Conservation (phyloP, 2,797 vertebrate species). For the Chiroxiphia lanceolata region DNA sequence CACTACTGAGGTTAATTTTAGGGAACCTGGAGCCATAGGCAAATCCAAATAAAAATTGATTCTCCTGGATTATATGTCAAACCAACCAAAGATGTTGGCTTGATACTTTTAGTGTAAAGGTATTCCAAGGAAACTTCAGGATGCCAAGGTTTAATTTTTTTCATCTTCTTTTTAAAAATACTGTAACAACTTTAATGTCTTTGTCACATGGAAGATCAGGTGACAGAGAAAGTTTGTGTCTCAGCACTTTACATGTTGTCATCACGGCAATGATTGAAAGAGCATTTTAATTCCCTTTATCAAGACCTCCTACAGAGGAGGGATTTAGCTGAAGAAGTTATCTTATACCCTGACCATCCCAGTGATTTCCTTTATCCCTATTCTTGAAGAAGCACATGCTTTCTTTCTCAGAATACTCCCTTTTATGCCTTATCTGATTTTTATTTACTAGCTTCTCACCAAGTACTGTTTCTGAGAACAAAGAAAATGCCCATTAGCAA, state of each 20-base stretch:
- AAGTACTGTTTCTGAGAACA: background rate
- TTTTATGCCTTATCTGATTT: background rate
- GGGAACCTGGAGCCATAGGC: background rate
- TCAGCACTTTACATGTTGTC: background rate
- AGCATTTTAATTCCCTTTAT: background rate
- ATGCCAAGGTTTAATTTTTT: background rate
- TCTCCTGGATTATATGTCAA: background rate
- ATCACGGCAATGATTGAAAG: background rate
- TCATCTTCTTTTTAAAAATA: background rate
- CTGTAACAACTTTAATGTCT: background rate
- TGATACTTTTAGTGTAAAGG: background rate
- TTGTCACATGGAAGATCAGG: background rate
- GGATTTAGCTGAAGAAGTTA: background rate
- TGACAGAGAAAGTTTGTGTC: background rate
- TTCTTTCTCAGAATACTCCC: background rate
- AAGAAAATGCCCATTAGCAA: background rate
- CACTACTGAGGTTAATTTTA: background rate
- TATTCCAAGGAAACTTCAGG: background rate
- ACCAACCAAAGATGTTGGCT: background rate
- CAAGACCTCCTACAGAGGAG: background rate
- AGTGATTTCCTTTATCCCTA: background rate
- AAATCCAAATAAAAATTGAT: background rate
- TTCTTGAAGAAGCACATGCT: background rate
- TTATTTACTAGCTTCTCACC: background rate
- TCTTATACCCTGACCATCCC: background rate